Evolutionary conservation across 92 coral and sea anemone species (phyloP).

Genomic region (Scolanthus callimorphus): DNA sequence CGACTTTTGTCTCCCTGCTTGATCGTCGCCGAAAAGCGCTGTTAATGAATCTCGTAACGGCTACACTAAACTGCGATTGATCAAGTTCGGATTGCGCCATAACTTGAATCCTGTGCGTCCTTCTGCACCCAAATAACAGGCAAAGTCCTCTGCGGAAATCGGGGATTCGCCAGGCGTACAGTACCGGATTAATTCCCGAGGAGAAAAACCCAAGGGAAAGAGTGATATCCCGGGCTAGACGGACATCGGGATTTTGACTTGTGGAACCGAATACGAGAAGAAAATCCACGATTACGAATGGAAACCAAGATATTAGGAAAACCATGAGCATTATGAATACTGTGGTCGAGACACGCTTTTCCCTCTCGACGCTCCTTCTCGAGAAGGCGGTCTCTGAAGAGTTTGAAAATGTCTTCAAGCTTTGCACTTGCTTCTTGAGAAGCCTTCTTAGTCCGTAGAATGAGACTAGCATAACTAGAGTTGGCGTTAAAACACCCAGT

Average conservation of each 20-base stretch:
- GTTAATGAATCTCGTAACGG: neutral
- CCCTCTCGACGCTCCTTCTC: constrained; percentile 46
- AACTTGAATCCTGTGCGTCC: constrained; percentile 1
- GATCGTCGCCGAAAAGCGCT: no score
- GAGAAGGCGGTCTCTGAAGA: constrained; percentile 29
- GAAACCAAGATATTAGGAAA: constrained; percentile 62
- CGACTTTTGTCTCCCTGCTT: no score
- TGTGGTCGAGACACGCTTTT: constrained; percentile 50
- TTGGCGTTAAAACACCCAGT: constrained; percentile 58
- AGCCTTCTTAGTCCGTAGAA: constrained; percentile 53
- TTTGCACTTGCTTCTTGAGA: constrained; percentile 38
- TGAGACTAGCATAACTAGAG: constrained; percentile 45
- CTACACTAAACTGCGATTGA: neutral
- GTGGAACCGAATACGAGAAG: constrained; percentile 52
- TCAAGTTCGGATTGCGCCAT: neutral
- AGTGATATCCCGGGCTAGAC: constrained; percentile 63
- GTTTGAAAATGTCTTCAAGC: constrained; percentile 24
- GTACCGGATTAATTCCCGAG: constrained; percentile 59
- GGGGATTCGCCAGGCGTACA: constrained; percentile 77
- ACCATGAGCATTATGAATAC: constrained; percentile 63
- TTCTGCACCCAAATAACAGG: constrained; percentile 7
- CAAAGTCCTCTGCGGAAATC: constrained; percentile 54
- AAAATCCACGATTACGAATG: constrained; percentile 69
- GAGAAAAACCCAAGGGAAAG: constrained; percentile 64
- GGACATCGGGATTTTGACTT: constrained; percentile 50